These are phyloP conservation scores for Anthrax anthrax DNA, from an alignment of 2,888 invertebrate genomes.

Conservation along the genomic window DNA sequence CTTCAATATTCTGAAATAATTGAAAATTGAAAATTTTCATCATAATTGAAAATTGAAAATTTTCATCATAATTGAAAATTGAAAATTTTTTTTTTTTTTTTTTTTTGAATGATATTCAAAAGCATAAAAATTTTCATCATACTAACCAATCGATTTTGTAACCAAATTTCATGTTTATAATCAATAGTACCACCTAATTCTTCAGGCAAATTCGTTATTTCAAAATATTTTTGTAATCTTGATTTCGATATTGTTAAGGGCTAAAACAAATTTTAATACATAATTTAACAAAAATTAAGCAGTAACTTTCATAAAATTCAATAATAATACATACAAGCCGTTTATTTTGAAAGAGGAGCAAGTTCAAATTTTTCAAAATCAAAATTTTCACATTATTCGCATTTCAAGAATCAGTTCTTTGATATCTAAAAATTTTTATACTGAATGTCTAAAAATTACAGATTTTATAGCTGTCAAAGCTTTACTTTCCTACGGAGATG, in stretches of 20 bases:
- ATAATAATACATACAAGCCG: not conserved
- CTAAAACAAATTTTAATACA: conserved; percentile 31
- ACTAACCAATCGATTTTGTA: conserved; percentile 58
- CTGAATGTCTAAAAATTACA: no score
- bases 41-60: not conserved
- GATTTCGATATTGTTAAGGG: conserved; percentile 53
- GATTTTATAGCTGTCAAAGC: no score
- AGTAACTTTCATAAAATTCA: not conserved
- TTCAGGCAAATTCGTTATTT: conserved; percentile 51
- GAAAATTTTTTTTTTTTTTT: not conserved
- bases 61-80: not conserved
- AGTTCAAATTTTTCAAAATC: no score
- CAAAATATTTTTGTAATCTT: conserved; percentile 53
- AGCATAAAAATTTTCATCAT: not conserved
- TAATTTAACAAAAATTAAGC: not conserved
- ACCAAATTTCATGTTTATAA: conserved; percentile 62
- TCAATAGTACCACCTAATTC: conserved; percentile 57
- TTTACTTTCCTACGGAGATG: no score
- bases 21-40: not conserved
- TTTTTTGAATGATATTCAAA: not conserved
- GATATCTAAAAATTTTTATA: no score
- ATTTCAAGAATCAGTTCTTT: no score
- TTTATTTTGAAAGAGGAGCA: no score
- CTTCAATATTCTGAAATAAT: conserved; percentile 46
- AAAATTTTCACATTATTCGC: no score